Conservation (phyloP, 2,797 vertebrate species). For the Chelmon rostratus region DNA sequence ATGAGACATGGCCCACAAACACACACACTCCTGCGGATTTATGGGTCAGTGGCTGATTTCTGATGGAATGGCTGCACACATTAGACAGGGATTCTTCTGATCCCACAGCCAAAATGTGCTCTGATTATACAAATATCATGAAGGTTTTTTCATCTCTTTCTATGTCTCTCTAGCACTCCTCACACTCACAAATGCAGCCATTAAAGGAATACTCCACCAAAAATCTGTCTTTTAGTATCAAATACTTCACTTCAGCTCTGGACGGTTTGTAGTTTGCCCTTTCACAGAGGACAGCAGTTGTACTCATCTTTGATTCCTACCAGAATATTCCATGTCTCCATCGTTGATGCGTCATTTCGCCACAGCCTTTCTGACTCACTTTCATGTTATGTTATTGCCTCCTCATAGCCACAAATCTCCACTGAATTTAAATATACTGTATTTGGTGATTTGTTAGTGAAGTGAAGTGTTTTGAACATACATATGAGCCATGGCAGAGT, state of each 20-base stretch:
- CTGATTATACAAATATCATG: constrained; percentile 4
- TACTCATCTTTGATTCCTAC: background rate
- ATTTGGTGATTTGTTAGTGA: background rate
- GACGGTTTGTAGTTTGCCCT: background rate
- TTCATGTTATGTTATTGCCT: background rate
- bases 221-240: background rate
- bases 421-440: background rate
- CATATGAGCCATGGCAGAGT: no score
- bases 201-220: background rate
- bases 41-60: constrained; percentile 70
- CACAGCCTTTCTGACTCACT: background rate
- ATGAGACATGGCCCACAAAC: constrained; percentile 76
- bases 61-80: constrained; percentile 47
- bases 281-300: background rate
- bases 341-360: background rate
- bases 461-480: background rate
- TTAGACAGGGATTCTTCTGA: constrained; percentile 26
- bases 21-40: constrained; percentile 56
- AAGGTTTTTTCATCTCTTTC: background rate
- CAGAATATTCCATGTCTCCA: background rate
- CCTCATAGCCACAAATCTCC: background rate
- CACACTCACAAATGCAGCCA: background rate
- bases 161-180: background rate
- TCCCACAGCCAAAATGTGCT: constrained; percentile 12
- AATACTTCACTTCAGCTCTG: background rate